Conservation (phyloP, 2,797 vertebrate species). For the Thamnophis elegans region DNA sequence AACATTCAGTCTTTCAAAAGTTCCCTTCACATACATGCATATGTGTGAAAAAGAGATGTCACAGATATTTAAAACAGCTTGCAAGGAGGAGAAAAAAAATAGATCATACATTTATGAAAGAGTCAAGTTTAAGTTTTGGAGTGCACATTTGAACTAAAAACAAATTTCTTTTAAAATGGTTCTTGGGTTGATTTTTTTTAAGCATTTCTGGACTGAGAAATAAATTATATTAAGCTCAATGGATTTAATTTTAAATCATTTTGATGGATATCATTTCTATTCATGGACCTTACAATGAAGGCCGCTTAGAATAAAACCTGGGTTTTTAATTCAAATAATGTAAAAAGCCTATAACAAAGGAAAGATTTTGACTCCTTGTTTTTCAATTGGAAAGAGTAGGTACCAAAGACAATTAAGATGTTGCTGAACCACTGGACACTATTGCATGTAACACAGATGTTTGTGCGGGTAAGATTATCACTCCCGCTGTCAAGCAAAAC, state of each 20-base stretch:
- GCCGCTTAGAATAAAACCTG: neutral
- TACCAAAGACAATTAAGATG: neutral
- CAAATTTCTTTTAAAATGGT: neutral
- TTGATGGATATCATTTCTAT: neutral
- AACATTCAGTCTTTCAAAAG: neutral
- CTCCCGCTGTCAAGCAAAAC: too few species aligned
- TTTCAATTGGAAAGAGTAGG: neutral
- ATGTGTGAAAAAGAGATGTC: neutral
- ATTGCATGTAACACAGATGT: too few species aligned
- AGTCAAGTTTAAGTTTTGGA: neutral
- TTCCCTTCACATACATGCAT: neutral
- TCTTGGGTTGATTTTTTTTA: neutral
- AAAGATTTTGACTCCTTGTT: neutral
- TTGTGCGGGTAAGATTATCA: too few species aligned
- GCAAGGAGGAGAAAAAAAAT: neutral
- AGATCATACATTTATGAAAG: neutral
- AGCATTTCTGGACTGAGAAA: neutral
- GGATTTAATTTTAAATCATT: neutral
- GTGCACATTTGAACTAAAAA: neutral
- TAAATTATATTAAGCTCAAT: neutral
- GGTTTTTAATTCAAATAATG: neutral
- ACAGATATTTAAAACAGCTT: neutral
- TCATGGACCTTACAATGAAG: neutral
- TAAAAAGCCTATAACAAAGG: neutral
- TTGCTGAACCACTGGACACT: neutral